Conservation (phyloP, 35 echinoderm and acorn worm species). For the Ophiothrix spiculata region DNA sequence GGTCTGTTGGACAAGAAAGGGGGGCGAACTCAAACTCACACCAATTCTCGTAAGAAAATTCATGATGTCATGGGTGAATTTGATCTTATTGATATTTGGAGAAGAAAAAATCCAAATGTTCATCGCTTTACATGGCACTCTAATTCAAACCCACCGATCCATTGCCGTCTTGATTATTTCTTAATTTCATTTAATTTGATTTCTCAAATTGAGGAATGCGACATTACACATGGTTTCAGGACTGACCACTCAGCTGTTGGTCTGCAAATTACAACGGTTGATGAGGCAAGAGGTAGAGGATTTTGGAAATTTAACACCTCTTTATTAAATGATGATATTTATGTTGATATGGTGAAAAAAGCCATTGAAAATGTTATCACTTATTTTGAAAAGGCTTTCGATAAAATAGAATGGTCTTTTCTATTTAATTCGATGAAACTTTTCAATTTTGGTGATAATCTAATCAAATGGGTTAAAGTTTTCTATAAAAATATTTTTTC, state of each 20-base stretch:
- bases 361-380: too few relatives aligned
- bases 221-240: constrained; percentile 29
- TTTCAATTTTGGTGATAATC: too few relatives aligned
- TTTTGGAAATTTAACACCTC: constrained; percentile 44
- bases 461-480: too few relatives aligned
- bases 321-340: constrained; percentile 17
- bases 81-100: constrained; percentile 28
- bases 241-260: constrained; percentile 16
- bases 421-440: too few relatives aligned
- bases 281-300: constrained; percentile 18
- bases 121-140: constrained; percentile 12
- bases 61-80: constrained; percentile 10
- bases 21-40: constrained; percentile 4
- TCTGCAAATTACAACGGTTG: not conserved
- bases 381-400: too few relatives aligned
- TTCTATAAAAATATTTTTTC: too few relatives aligned
- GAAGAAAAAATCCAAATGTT: constrained; percentile 10
- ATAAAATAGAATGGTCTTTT: too few relatives aligned
- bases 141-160: not conserved
- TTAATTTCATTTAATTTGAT: not conserved
- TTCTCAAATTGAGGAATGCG: not conserved
- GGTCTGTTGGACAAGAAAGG: constrained; percentile 16
- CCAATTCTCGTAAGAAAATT: not conserved
- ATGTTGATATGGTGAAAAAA: constrained; percentile 7
- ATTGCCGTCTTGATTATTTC: not conserved